phyloP scores from a whole-genome alignment of 1,140 invertebrate species.

The Arctopsyche grandis region DNA sequence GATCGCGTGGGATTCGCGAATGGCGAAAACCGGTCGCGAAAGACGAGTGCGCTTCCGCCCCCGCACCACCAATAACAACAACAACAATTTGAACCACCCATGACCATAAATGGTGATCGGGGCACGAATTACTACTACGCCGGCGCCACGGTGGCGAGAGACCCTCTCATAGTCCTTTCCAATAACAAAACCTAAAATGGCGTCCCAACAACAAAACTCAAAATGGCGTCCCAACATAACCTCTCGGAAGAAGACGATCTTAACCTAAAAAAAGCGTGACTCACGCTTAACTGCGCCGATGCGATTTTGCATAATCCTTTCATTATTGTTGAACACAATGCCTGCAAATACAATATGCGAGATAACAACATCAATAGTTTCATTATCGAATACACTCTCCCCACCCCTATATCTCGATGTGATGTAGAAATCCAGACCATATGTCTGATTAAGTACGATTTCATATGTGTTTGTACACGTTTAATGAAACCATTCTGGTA shows the following conservation, averaged over 20 bases:
- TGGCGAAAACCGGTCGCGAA: constrained; percentile 10
- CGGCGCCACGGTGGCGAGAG: neutral
- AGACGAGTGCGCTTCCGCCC: constrained; percentile 15
- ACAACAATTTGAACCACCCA: neutral
- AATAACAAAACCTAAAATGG: too few species aligned
- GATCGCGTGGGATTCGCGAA: neutral
- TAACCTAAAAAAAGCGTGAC: too few species aligned
- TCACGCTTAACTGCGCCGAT: too few species aligned
- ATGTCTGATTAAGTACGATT: constrained; percentile 8
- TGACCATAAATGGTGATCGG: neutral
- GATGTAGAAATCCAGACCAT: constrained; percentile 20
- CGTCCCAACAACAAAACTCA: too few species aligned
- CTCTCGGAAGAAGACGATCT: too few species aligned
- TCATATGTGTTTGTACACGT: neutral
- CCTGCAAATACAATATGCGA: neutral
- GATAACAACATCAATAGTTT: neutral
- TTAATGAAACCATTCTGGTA: too few species aligned
- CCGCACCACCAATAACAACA: neutral
- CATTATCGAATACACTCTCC: neutral
- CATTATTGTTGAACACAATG: neutral
- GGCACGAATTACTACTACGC: neutral
- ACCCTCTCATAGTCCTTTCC: too few species aligned
- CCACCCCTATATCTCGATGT: neutral
- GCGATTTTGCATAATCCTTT: too few species aligned
- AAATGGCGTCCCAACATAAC: too few species aligned